These are phyloP conservation scores for Erebia ligea DNA, from an alignment of 2,888 invertebrate genomes.

Conservation along the genomic window DNA sequence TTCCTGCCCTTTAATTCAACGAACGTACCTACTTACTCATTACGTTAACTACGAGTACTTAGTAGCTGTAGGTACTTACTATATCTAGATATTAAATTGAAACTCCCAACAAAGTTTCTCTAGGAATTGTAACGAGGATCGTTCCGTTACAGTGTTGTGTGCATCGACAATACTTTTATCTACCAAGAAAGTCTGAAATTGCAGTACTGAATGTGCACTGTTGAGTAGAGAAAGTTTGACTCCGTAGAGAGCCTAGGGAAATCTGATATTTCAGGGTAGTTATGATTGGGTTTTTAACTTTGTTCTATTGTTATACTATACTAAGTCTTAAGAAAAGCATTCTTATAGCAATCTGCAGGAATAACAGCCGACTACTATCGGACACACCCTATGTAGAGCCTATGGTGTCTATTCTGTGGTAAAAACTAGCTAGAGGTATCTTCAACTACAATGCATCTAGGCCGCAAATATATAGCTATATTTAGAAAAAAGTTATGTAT, in stretches of 20 bases:
- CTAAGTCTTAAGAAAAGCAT: not conserved
- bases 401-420: too few relatives aligned
- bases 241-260: too few relatives aligned
- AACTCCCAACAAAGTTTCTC: constrained; percentile 8
- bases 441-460: not conserved
- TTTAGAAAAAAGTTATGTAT: too few relatives aligned
- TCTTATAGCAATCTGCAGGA: not conserved
- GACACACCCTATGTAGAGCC: not conserved
- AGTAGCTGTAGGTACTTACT: not conserved
- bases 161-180: constrained; percentile 1
- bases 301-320: not conserved
- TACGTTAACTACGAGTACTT: not conserved
- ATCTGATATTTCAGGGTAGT: too few relatives aligned
- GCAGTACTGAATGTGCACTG: too few relatives aligned
- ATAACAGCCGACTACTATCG: not conserved
- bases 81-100: not conserved
- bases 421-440: too few relatives aligned
- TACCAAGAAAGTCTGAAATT: not conserved
- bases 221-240: too few relatives aligned
- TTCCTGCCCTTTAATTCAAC: constrained; percentile 6
- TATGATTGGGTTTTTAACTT: too few relatives aligned
- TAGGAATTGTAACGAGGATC: constrained; percentile 1
- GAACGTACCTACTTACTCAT: not conserved
- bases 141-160: not conserved
- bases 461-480: too few relatives aligned